Conservation (phyloP, 2,113 vertebrate species). For the Lonchura striata region DNA sequence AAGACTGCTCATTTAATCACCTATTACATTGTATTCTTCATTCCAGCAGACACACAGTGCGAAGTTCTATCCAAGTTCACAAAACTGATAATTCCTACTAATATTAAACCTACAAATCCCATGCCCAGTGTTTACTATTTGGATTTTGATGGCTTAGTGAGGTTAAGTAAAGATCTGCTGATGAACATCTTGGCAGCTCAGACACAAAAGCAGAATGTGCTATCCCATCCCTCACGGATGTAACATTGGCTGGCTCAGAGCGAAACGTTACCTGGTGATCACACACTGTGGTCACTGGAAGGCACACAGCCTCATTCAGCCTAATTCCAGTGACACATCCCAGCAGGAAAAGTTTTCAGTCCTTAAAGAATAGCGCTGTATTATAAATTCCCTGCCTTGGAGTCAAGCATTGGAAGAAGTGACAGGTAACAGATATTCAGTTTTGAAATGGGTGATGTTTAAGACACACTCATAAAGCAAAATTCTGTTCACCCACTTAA, state of each 20-base stretch:
- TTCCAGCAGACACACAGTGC: not conserved
- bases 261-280: accelerated
- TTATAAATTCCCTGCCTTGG: not conserved
- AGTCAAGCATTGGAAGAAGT: not conserved
- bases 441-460: not conserved
- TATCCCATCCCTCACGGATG: not conserved
- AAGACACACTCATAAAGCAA: not conserved
- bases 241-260: not conserved
- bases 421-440: not conserved
- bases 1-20: not conserved
- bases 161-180: not conserved
- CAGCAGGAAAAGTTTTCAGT: not conserved
- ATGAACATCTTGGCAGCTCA: not conserved
- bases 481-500: not conserved
- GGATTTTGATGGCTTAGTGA: not conserved
- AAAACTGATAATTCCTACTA: not conserved
- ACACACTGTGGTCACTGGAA: accelerated
- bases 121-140: not conserved
- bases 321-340: not conserved
- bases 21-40: not conserved
- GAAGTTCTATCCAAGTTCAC: not conserved
- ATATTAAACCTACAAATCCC: not conserved
- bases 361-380: not conserved
- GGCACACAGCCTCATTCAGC: not conserved
- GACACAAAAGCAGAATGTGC: not conserved